phyloP scores from a whole-genome alignment of 2,113 vertebrate genomes.

The Loxodonta africana region DNA sequence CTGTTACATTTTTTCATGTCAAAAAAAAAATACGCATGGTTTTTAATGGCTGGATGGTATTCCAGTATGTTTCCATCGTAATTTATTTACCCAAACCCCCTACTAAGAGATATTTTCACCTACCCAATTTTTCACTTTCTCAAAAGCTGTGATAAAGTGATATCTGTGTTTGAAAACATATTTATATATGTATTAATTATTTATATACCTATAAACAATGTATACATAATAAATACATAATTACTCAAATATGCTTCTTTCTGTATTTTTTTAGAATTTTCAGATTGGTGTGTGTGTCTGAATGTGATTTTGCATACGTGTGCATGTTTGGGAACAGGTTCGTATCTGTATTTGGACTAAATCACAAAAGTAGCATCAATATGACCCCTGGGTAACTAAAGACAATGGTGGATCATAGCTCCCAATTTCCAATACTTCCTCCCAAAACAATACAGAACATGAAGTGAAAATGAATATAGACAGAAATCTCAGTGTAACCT shows the following conservation, averaged over 20 bases:
- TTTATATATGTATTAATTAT: too few species aligned
- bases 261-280: background rate
- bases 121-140: background rate
- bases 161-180: background rate
- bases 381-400: slow-evolving; percentile 7
- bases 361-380: background rate
- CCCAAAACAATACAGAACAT: background rate
- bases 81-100: background rate
- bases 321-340: background rate
- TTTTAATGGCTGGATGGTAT: background rate
- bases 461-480: background rate
- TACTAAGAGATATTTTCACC: background rate
- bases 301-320: background rate
- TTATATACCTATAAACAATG: too few species aligned
- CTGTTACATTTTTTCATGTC: background rate
- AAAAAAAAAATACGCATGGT: background rate
- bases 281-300: background rate
- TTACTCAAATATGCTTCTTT: background rate
- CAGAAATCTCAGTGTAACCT: background rate
- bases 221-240: background rate
- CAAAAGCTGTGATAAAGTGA: background rate
- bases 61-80: background rate
- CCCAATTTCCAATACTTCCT: background rate
- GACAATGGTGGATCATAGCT: background rate
- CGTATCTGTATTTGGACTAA: slow-evolving; percentile 5